Base-by-base conservation (phyloP, 2,113 vertebrate species). In the Odocoileus hemionus region DNA sequence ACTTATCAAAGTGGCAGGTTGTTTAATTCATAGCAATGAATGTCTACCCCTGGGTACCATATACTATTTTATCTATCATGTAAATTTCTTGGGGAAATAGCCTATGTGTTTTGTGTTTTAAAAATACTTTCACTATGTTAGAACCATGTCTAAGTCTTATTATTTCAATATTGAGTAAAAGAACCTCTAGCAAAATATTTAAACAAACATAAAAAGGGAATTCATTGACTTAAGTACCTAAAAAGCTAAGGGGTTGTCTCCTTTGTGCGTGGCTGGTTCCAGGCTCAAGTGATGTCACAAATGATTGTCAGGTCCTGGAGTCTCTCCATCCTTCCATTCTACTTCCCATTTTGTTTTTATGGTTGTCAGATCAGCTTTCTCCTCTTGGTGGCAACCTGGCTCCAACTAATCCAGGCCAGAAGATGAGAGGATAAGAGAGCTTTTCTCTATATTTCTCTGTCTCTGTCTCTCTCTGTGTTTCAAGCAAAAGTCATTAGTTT, bases 11-110 rank as follows among this genome's bases (percentile, higher is more conserved):
- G 45, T 95, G 94, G 30, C 94, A 98, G 87, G 19, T 94, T 94
- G 47, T 94, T 94, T 97, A 96, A 96, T 94, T 92, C 30, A n/a
- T 86, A 86, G 64, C 82, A 95, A 92, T 28, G 30, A 96, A 33
- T 91, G n/a, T 54, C 70, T 91, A 19, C 39, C 70, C 50, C 45
- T 55, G 83, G 21, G 39, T 89, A 39, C 45, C 30, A 86, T 47
- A 54, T 55, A 23, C 74, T 94, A 74, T 91, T 83, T 97, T 95
- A 92, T 85, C 39, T 82, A 82, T 33, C 54, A 91, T 39, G 54
- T 64, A 86, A 25, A 74, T 97, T 96, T 94, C 70, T 93, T 61
- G 25, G 39, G 50, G 57, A 57, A 91, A 8, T 36, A 82, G 30
- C 26, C 80, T 67, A 19, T 90, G 21, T 58, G 55, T 86, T 97